Base-by-base conservation (phyloP, 2,888 invertebrate species). In the Biston betularia region DNA sequence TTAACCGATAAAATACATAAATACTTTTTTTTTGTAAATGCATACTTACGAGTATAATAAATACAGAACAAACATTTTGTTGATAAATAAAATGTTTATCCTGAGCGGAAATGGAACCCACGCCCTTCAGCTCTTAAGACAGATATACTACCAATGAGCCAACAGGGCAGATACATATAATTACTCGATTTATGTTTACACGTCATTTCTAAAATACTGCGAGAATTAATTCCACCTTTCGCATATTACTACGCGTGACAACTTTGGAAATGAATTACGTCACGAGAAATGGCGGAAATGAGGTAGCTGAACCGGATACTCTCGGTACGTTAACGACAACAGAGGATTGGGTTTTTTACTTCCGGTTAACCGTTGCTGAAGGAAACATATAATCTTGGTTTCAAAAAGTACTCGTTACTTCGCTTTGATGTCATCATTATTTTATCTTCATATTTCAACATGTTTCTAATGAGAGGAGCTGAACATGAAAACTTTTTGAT, bases 241-340 rank as follows among this genome's bases (percentile, higher is more conserved):
- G 12, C 34, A 15, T 45, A 46, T 44, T 57, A 57, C 50, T 57
- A 56, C 14, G 48, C 38, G 52, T 58, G 46, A 57, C 7, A 54
- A 48, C 57, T 65, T 55, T 65, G 61, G 14, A 42, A 62, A 62
- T 24, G 42, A 50, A 64, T 58, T 55, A 44, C 49, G 45, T 58
- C 15, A 68, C 73, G 52, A 65, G 69, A 71, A 70, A 49, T 57
- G 15, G 38, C 71, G 80, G 81, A 74, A 78, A 78, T 75, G 73
- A 73, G 75, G 73, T 70, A 72, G 52, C 74, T 75, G 75, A 74
- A 75, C 58, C 71, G 78, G 79, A 78, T 73, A 71, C 72, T 63
- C 74, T 72, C 68, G 69, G 72, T 63, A 67, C 53, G 46, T 58
- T 11, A 63, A 54, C 65, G 44, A 48, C 40, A 50, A 44, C 44